Evolutionary conservation across 2,888 invertebrate genomes (phyloP).

Genomic region (Elgonia sp.): DNA sequence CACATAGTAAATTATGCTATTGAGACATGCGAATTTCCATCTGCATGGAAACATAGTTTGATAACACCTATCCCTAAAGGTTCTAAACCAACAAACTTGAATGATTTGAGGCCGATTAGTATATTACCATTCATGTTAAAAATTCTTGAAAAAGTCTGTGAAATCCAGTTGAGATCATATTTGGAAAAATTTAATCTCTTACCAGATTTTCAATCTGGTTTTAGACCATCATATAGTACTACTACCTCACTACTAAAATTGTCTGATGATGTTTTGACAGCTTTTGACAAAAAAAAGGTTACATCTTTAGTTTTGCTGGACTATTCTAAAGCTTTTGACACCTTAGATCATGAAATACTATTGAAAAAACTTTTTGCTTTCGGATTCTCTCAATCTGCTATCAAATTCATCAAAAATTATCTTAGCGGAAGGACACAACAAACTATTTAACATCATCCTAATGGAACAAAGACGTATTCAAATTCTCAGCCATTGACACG

Average conservation of each 20-base stretch:
- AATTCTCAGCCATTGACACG: background rate
- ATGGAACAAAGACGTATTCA: background rate
- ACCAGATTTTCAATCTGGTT: slow-evolving; percentile 19
- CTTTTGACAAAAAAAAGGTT: background rate
- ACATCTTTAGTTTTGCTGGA: background rate
- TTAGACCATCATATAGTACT: slow-evolving; percentile 2
- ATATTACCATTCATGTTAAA: slow-evolving; percentile 6
- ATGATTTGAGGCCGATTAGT: slow-evolving; percentile 8
- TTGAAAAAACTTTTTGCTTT: background rate
- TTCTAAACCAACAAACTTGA: background rate
- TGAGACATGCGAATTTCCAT: background rate
- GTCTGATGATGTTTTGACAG: slow-evolving; percentile 1
- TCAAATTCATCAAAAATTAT: background rate
- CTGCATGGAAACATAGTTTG: slow-evolving; percentile 20
- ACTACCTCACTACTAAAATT: background rate
- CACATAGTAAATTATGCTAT: background rate
- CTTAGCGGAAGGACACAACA: background rate
- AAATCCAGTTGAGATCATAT: background rate
- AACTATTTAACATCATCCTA: background rate
- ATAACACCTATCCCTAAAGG: slow-evolving; percentile 10
- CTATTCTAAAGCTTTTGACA: slow-evolving; percentile 41
- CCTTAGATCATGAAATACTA: background rate
- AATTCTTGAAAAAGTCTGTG: slow-evolving; percentile 26
- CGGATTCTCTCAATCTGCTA: background rate
- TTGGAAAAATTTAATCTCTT: background rate